Evolutionary conservation across 2,888 invertebrate genomes (phyloP).

Genomic region (Sminthurinus aureus): DNA sequence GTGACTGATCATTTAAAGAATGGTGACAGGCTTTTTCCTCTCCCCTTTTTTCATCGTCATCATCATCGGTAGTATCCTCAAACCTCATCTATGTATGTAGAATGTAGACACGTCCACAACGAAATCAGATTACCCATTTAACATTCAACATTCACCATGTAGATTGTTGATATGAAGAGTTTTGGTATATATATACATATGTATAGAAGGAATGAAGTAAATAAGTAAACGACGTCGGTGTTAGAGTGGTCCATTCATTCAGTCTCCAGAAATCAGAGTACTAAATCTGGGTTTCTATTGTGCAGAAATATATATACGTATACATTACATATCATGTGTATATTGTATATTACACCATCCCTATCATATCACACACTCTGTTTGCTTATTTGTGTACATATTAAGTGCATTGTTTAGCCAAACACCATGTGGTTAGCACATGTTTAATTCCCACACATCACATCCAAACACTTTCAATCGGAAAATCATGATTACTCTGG

Average conservation of each 20-base stretch:
- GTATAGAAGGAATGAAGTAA: constrained; percentile 31
- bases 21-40: neutral
- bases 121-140: constrained; percentile 32
- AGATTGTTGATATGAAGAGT: no score
- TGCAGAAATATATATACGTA: neutral
- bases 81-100: no score
- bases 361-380: neutral
- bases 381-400: no score
- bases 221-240: neutral
- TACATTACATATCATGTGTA: constrained; percentile 8
- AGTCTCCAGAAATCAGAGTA: neutral
- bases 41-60: neutral
- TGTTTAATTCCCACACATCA: constrained; percentile 37
- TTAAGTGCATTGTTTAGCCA: neutral
- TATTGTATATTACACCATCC: constrained; percentile 30
- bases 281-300: neutral
- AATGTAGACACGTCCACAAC: constrained; percentile 29
- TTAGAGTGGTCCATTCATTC: constrained; percentile 33
- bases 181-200: neutral
- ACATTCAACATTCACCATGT: no score
- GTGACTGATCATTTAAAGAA: constrained; percentile 16
- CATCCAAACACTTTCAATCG: neutral
- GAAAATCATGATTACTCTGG: neutral
- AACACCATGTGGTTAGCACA: constrained; percentile 41
- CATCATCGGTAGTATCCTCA: neutral